Conservation (phyloP, 2,888 invertebrate species). For the Mimachlamys varia region DNA sequence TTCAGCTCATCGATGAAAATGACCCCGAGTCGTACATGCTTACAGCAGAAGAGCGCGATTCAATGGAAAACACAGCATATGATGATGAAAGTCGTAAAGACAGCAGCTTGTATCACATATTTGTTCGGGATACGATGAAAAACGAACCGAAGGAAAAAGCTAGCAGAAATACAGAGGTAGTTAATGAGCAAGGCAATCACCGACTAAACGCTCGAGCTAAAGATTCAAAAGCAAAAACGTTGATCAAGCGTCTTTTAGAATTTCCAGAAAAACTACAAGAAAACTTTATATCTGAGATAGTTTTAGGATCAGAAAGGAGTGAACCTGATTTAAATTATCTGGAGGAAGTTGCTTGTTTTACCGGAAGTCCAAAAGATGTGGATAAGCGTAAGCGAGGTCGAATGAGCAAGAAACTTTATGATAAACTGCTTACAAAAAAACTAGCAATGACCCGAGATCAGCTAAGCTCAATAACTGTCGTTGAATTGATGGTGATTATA, state of each 20-base stretch:
- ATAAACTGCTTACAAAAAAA: not conserved
- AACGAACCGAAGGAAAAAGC: not conserved
- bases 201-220: too few relatives aligned
- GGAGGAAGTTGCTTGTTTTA: not conserved
- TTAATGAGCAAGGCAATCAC: too few relatives aligned
- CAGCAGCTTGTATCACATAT: not conserved
- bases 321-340: not conserved
- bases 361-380: not conserved
- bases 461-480: not conserved
- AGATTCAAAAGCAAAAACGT: not conserved
- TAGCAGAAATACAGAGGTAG: not conserved
- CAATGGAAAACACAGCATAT: not conserved
- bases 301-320: not conserved
- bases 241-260: not conserved
- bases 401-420: not conserved
- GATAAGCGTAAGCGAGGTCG: conserved; percentile 13
- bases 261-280: not conserved
- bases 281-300: not conserved
- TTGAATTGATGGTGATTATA: not conserved
- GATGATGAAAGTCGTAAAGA: not conserved
- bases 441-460: not conserved
- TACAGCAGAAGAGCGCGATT: not conserved
- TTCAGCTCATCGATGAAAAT: not conserved
- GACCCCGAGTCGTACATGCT: not conserved
- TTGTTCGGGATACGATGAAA: too few relatives aligned